Evolutionary conservation across 2,888 invertebrate species (phyloP).

Genomic region (Drosophila villosipedis): DNA sequence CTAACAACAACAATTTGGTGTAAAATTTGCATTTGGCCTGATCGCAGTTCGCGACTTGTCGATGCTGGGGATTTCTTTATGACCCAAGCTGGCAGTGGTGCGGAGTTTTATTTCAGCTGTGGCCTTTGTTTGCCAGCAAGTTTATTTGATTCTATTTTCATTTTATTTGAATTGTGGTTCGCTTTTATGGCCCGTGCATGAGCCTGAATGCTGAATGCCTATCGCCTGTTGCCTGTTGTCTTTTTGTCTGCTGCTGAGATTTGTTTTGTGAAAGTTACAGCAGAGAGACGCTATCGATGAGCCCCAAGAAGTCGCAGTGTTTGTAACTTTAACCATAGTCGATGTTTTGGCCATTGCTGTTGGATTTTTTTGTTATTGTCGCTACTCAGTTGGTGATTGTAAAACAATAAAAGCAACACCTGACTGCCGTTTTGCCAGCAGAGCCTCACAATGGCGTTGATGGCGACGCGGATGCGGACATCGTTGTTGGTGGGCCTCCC

Average conservation of each 20-base stretch:
- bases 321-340: slow-evolving; percentile 6
- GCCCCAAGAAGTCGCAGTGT: slow-evolving; percentile 43
- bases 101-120: slow-evolving; percentile 61
- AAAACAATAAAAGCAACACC: slow-evolving; percentile 81
- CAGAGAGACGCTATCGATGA: slow-evolving; percentile 58
- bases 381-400: slow-evolving; percentile 66
- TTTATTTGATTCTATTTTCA: slow-evolving; percentile 81
- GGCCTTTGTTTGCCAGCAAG: slow-evolving; percentile 75
- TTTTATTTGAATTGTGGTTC: slow-evolving; percentile 79
- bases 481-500: slow-evolving; percentile 70
- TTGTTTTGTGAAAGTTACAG: slow-evolving; percentile 76
- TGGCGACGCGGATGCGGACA: slow-evolving; percentile 64
- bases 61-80: slow-evolving; percentile 69
- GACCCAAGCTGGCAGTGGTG: slow-evolving; percentile 59
- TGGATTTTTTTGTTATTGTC: slow-evolving; percentile 21
- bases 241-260: slow-evolving; percentile 57
- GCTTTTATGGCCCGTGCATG: slow-evolving; percentile 73
- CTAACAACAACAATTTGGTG: slow-evolving; percentile 22
- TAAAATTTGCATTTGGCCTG: slow-evolving; percentile 71
- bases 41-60: slow-evolving; percentile 65
- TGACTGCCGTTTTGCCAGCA: slow-evolving; percentile 69
- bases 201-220: slow-evolving; percentile 19
- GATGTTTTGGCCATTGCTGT: slow-evolving; percentile 23
- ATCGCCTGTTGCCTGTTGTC: slow-evolving; percentile 9
- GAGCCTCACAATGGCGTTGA: slow-evolving; percentile 71